Base-by-base conservation (phyloP, 2,113 vertebrate genomes). In the Hyperoodon ampullatus region DNA sequence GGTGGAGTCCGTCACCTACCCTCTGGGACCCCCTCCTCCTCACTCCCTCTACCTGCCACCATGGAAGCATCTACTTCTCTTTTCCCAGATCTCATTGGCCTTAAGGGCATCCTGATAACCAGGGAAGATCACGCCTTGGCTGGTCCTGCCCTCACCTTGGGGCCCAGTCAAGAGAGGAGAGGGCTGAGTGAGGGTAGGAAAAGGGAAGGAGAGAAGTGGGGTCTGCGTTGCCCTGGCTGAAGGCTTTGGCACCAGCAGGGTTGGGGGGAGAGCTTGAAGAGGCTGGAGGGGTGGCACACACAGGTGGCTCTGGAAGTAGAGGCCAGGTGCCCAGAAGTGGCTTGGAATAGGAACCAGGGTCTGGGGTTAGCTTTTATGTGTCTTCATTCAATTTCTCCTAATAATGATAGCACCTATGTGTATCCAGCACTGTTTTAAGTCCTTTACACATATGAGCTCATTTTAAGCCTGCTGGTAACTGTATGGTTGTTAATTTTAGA, bases 51-150 rank as follows among this genome's bases (percentile, higher is more conserved):
- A 7, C 30, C 74, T 90, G 14, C 78, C 55, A 24, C 39, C 63
- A 5, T 55, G 66, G 92, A 77, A 91, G 74, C 47, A 90, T 39
- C 87, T 28, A 26, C 75, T 74, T 95, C 96, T 77, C 78, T 94
- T 89, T 92, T 92, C 44, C 42, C 74, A 84, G 44, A 35, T 80
- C 63, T 90, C 70, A 12, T 92, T 0, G 1, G 28, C 50, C 80
- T 35, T 50, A 21, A 72, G 39, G 33, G 30, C 75, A 78, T 50
- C 44, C 50, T 12, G 35, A 5, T 53, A 83, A 70, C 61, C 44
- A 33, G 24, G 47, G 70, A 55, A 63, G 50, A 39, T 35, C 18
- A 15, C 13, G 24, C n/a, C 19, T 61, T 42, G 77, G 33, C 77
- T 72, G 66, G 4, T 60, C 26, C 26, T 94, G 16, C 55, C 53